Base-by-base conservation (phyloP, 2,113 vertebrate species). In the Progne subis region DNA sequence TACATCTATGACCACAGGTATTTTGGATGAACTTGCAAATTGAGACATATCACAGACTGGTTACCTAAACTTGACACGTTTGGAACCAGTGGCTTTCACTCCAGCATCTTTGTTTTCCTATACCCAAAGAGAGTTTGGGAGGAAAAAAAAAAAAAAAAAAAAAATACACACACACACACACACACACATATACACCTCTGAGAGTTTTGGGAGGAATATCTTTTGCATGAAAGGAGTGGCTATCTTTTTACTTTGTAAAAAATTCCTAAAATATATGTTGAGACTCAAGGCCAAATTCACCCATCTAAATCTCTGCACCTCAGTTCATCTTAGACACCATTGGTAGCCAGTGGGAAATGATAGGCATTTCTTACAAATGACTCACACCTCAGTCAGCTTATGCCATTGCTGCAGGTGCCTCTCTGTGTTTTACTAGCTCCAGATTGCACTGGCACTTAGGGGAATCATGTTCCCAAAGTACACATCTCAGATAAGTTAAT, bases 341-440 rank as follows among this genome's bases (percentile, higher is more conserved):
- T 81, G 56, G 34, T 29, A 81, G 39, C 16, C 49, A 56, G 32
- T 41, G 67, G 53, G 74, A 92, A 88, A 91, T 37, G 31, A 72
- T 21, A 49, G 41, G n/a, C 8, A 32, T 18, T 76, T 79, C 34
- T 61, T 61, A 28, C 0, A 8, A 57, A 32, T 29, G 11, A 47
- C 52, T 70, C 55, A 31, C 25, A 53, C 12, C 43, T 43, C 53
- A 50, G 14, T 24, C 46, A 52, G 12, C 2, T 69, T 64, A 17
- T 21, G 53, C 63, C 5, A 5, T 18, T 79, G 39, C 52, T 82
- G 5, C 0, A 0, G 5, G 32, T 60, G 39, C 19, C 16, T n/a
- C 41, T 69, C 29, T 6, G 0, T 28, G 31, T 34, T 37, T 37
- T 37, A 6, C 32, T 43, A 37, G 34, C 18, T 46, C 44, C 56